phyloP scores from a whole-genome alignment of 2,797 vertebrate genomes.

The Intellagama lesueurii region DNA sequence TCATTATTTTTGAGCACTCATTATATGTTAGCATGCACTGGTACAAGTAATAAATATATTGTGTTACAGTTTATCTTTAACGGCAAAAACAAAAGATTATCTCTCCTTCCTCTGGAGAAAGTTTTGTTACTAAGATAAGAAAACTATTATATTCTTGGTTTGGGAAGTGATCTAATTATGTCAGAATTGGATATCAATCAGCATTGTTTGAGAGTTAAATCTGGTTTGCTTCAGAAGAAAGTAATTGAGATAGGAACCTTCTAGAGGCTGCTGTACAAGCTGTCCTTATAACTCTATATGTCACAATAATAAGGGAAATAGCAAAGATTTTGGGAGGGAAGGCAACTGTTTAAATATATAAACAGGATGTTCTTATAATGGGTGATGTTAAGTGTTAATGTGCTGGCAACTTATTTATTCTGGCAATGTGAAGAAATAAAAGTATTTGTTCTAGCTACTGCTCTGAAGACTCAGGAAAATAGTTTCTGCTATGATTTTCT shows the following conservation, averaged over 20 bases:
- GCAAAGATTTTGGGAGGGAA: conserved; percentile 58
- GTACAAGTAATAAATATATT: conserved; percentile 28
- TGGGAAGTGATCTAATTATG: conserved; percentile 74
- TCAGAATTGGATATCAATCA: conserved; percentile 64
- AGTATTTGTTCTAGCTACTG: conserved; percentile 48
- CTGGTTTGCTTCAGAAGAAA: conserved; percentile 54
- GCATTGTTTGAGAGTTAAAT: conserved; percentile 70
- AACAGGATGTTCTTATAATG: conserved; percentile 69
- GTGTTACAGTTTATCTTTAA: conserved; percentile 32
- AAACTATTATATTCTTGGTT: conserved; percentile 50
- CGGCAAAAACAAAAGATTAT: conserved; percentile 34
- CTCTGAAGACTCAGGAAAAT: conserved; percentile 21
- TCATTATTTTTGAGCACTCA: conserved; percentile 1
- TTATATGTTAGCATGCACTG: conserved; percentile 16
- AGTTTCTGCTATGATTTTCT: conserved; percentile 54
- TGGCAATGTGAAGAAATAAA: conserved; percentile 55
- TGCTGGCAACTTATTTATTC: conserved; percentile 71
- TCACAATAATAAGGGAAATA: conserved; percentile 67
- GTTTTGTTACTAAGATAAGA: conserved; percentile 61
- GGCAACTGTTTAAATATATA: conserved; percentile 64
- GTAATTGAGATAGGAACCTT: conserved; percentile 47
- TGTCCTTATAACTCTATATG: conserved; percentile 42
- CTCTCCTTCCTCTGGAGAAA: conserved; percentile 27
- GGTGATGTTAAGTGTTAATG: conserved; percentile 68
- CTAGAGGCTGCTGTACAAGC: conserved; percentile 41